A percentile compares a stretch with the other conserved stretches of the same genome.
phyloP scores from a whole-genome alignment of 2,797 vertebrate genomes.

The Cynodonichthys magdalenae region DNA sequence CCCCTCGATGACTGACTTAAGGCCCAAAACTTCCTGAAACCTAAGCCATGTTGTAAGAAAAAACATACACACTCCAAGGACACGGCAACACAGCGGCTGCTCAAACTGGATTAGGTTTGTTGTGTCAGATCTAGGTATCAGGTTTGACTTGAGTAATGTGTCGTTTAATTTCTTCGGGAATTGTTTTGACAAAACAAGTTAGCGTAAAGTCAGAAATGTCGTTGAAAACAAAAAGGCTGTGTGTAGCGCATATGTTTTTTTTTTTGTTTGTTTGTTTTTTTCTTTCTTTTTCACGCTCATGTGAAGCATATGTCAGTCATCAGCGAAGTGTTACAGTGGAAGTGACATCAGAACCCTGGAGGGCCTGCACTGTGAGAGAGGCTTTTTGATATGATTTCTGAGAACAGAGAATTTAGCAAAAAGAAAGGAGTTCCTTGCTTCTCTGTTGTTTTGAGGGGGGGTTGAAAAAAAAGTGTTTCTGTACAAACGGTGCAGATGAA shows the following conservation, averaged over 20 bases:
- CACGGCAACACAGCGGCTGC: slow-evolving; percentile 70
- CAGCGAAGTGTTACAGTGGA: slow-evolving; percentile 82
- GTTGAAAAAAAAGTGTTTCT: slow-evolving; percentile 43
- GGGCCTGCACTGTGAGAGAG: slow-evolving; percentile 82
- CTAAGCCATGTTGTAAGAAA: slow-evolving; percentile 64
- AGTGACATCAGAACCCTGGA: slow-evolving; percentile 86
- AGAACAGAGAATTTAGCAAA: slow-evolving; percentile 80
- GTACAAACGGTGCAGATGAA: slow-evolving; percentile 78
- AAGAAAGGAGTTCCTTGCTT: slow-evolving; percentile 74
- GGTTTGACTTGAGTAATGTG: slow-evolving; percentile 79
- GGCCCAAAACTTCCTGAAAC: slow-evolving; percentile 76
- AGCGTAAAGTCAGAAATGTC: slow-evolving; percentile 80
- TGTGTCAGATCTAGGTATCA: slow-evolving; percentile 80
- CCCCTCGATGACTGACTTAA: slow-evolving; percentile 62
- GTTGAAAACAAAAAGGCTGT: slow-evolving; percentile 76
- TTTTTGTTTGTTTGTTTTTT: slow-evolving; percentile 23
- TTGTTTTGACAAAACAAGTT: slow-evolving; percentile 89
- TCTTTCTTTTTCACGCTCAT: slow-evolving; percentile 54
- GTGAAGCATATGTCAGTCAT: slow-evolving; percentile 84
- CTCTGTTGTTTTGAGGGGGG: slow-evolving; percentile 67
- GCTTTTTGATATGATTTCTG: slow-evolving; percentile 83
- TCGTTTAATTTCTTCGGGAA: slow-evolving; percentile 85
- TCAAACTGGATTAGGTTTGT: slow-evolving; percentile 80
- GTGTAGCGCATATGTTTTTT: slow-evolving; percentile 63
- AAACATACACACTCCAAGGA: slow-evolving; percentile 66